These are phyloP conservation scores for Psilopsiagon aymara DNA, from an alignment of 2,113 vertebrate genomes.

Conservation along the genomic window DNA sequence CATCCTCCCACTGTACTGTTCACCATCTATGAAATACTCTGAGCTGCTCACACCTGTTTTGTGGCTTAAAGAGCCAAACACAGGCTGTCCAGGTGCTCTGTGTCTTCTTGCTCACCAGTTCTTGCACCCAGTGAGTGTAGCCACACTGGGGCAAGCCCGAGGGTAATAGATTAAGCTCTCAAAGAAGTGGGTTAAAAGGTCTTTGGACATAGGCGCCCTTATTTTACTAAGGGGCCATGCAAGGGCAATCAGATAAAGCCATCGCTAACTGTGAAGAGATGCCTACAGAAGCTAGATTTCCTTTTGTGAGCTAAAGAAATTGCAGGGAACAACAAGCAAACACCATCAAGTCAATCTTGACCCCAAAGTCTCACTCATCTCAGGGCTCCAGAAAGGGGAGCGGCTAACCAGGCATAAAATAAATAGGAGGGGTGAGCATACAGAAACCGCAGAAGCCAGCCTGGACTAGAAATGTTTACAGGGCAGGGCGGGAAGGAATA, in stretches of 20 bases:
- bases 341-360: neutral
- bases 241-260: neutral
- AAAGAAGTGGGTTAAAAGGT: neutral
- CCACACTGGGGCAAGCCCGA: neutral
- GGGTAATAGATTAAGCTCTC: neutral
- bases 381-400: neutral
- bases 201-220: neutral
- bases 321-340: neutral
- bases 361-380: neutral
- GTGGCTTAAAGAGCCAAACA: neutral
- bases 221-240: neutral
- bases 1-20: rapidly evolving
- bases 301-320: neutral
- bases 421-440: constrained; percentile 10
- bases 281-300: neutral
- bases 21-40: neutral
- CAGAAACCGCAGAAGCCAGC: neutral
- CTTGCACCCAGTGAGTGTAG: neutral
- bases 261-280: neutral
- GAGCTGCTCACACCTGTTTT: neutral
- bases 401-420: neutral
- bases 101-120: neutral
- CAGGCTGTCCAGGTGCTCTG: neutral
- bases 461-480: neutral
- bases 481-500: neutral